Evolutionary conservation across 1,140 invertebrate genomes (phyloP).

Genomic region (Galleria mellonella): DNA sequence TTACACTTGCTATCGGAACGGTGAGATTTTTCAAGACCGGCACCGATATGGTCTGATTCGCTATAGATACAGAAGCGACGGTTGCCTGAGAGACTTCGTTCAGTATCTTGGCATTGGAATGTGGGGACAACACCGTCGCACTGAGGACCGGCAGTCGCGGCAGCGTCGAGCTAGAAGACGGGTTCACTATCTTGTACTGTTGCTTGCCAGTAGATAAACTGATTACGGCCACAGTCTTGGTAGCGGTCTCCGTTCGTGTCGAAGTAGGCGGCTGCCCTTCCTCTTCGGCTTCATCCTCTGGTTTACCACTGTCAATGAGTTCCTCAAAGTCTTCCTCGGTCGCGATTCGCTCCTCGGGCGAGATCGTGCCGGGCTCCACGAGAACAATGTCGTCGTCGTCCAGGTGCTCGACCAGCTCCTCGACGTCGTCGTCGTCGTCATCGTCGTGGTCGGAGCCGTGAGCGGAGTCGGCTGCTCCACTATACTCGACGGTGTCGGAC

Average conservation of each 20-base stretch:
- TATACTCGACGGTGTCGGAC: slow-evolving; percentile 75
- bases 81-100: slow-evolving; percentile 71
- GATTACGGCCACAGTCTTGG: slow-evolving; percentile 71
- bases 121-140: slow-evolving; percentile 56
- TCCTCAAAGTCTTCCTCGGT: slow-evolving; percentile 79
- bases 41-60: slow-evolving; percentile 77
- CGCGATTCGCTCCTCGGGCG: slow-evolving; percentile 77
- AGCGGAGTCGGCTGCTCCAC: slow-evolving; percentile 77
- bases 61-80: slow-evolving; percentile 75
- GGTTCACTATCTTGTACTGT: slow-evolving; percentile 67
- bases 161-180: slow-evolving; percentile 39
- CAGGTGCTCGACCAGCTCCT: slow-evolving; percentile 66
- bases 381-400: slow-evolving; percentile 78
- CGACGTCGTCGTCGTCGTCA: slow-evolving; percentile 64
- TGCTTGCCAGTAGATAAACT: slow-evolving; percentile 63
- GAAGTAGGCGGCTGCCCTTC: slow-evolving; percentile 32
- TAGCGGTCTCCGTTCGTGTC: slow-evolving; percentile 62
- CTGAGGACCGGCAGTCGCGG: slow-evolving; percentile 58
- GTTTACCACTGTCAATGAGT: slow-evolving; percentile 74
- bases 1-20: slow-evolving; percentile 44
- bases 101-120: slow-evolving; percentile 65
- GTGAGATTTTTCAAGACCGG: slow-evolving; percentile 74
- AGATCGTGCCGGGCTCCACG: slow-evolving; percentile 76
- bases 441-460: slow-evolving; percentile 13
- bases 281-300: slow-evolving; percentile 67